A percentile compares a stretch with the other conserved stretches of the same genome.
Conservation (phyloP, 2,113 vertebrate species). For the Columbina picui region DNA sequence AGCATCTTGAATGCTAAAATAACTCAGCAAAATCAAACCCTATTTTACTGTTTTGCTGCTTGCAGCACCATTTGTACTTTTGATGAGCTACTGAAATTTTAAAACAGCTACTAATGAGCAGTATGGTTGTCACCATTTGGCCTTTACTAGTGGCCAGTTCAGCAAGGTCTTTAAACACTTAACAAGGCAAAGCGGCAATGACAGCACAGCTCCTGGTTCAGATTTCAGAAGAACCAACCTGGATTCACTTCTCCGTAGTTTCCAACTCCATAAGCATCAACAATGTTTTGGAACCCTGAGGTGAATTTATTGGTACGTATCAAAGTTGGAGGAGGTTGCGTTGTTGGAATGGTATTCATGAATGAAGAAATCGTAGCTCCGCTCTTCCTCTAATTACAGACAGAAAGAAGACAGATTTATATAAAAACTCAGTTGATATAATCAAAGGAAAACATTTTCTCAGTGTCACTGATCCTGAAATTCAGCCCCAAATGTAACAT, state of each 20-base stretch:
- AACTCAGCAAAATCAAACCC: not conserved
- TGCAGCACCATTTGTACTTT: not conserved
- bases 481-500: not conserved
- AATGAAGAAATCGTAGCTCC: slow-evolving; percentile 91
- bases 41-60: not conserved
- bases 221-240: slow-evolving; percentile 74
- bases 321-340: slow-evolving; percentile 90
- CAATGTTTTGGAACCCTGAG: slow-evolving; percentile 95
- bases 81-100: not conserved
- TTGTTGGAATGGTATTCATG: slow-evolving; percentile 92
- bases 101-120: not conserved
- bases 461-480: not conserved
- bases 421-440: not conserved
- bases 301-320: slow-evolving; percentile 97
- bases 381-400: slow-evolving; percentile 85
- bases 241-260: slow-evolving; percentile 95
- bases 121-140: not conserved
- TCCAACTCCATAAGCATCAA: slow-evolving; percentile 95
- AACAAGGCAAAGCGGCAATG: not conserved
- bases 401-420: not conserved
- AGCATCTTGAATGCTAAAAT: not conserved
- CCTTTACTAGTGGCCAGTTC: not conserved
- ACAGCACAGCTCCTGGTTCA: not conserved
- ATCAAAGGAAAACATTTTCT: not conserved
- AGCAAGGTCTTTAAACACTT: not conserved